Conservation (phyloP, 2,113 vertebrate species). For the Sylvicapra grimmia region DNA sequence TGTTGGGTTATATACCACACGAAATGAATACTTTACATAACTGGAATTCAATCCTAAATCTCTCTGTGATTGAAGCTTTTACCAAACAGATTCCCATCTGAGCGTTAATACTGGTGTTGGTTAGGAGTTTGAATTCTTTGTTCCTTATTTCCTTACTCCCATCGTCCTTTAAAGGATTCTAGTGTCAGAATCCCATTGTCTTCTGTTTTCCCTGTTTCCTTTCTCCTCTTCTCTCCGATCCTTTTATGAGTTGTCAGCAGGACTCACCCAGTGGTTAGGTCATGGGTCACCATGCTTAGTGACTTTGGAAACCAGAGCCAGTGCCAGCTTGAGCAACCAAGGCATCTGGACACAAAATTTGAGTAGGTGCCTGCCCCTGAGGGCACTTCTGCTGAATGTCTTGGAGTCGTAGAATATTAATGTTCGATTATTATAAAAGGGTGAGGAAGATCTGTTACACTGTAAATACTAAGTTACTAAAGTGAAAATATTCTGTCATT, state of each 20-base stretch:
- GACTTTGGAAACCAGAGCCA: background rate
- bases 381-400: background rate
- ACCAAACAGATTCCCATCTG: background rate
- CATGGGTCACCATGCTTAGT: background rate
- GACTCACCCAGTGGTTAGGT: background rate
- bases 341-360: background rate
- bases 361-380: background rate
- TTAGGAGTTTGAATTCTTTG: background rate
- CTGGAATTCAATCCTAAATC: slow-evolving; percentile 18
- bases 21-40: slow-evolving; percentile 44
- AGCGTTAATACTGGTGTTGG: background rate
- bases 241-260: background rate
- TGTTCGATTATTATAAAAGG: background rate
- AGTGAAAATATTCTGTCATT: background rate
- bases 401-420: background rate
- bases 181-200: background rate
- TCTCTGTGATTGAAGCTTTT: slow-evolving; percentile 17
- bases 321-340: background rate
- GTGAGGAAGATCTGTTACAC: background rate
- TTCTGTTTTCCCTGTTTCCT: background rate
- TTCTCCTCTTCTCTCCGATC: background rate
- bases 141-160: background rate
- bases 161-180: background rate
- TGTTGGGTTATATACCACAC: background rate
- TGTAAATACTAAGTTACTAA: background rate